Evolutionary conservation across 2,113 vertebrate genomes (phyloP).

Genomic region (Nycticryphes semicollaris): DNA sequence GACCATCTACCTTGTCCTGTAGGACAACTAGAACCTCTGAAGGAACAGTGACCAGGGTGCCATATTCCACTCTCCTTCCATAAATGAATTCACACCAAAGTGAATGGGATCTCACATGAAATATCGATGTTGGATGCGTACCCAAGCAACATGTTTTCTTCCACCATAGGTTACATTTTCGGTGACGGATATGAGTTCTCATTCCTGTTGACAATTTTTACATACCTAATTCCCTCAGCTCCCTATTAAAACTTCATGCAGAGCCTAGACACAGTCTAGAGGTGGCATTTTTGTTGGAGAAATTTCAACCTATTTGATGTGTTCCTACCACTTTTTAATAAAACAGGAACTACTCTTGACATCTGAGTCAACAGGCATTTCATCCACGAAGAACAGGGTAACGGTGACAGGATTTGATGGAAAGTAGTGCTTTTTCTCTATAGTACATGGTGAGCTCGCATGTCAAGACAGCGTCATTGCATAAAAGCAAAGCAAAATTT

Average conservation of each 20-base stretch:
- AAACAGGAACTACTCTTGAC: neutral
- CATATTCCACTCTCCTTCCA: neutral
- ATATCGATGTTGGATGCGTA: neutral
- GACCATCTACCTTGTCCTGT: neutral
- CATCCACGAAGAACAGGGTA: neutral
- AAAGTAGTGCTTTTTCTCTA: neutral
- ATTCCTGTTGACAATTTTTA: slow-evolving; percentile 47
- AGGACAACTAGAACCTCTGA: neutral
- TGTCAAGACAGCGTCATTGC: neutral
- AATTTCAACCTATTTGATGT: neutral
- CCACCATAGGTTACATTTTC: neutral
- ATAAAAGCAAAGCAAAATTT: neutral
- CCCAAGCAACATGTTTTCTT: neutral
- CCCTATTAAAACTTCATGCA: slow-evolving; percentile 40
- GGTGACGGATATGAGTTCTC: neutral
- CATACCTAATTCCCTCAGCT: slow-evolving; percentile 59
- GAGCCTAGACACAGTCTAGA: slow-evolving; percentile 15
- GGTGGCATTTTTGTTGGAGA: neutral
- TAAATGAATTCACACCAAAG: neutral
- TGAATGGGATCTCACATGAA: neutral
- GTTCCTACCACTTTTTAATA: neutral
- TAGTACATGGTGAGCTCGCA: neutral
- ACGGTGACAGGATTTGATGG: neutral
- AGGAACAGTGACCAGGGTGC: neutral
- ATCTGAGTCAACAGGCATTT: slow-evolving; percentile 11